Base-by-base conservation (phyloP, 1,140 invertebrate species). In the Microplitis demolitor region DNA sequence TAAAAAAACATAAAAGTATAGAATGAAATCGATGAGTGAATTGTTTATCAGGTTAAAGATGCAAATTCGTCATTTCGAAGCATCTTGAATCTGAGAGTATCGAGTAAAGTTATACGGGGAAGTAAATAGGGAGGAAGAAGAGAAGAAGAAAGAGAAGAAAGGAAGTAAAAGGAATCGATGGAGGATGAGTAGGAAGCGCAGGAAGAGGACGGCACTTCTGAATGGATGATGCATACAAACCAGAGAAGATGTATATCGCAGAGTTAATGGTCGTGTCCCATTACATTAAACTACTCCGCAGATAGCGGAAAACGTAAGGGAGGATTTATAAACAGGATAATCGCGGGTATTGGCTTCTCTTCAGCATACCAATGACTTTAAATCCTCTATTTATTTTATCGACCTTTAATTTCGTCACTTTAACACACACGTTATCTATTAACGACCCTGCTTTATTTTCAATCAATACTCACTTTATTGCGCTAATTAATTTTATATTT, bases 251-350 rank as follows among this genome's bases (percentile, higher is more conserved):
- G 66, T 33, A 50, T 45, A 33, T 54, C 45, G 31, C 35, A 35
- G 67, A 56, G 67, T 69, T 69, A 69, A 69, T 69, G 67, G 67
- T 69, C 67, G 54, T 69, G 54, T 56, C 56, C 67, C 37, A 56
- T 69, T 69, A 69, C 56, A 67, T 70, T 66, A 71, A 71, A 62
- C 51, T 62, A 53, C 61, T 53, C 68, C 56, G 72, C 33, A 62
- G 72, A 67, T 69, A 45, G 37, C 58, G 71, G 13, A 50, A 54
- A 62, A 54, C 56, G 39, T 39, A 72, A 66, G 51, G 68, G 71
- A 71, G 71, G 71, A 69, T 74, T 78, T 72, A 77, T 77, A 78
- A 78, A 77, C 77, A 78, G 75, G 77, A 74, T 77, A 78, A 78
- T 78, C 72, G 74, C 70, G 70, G 66, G 69, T 78, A 77, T 78